These are phyloP conservation scores for Characodon lateralis DNA, from an alignment of 2,797 vertebrate genomes.

Conservation along the genomic window DNA sequence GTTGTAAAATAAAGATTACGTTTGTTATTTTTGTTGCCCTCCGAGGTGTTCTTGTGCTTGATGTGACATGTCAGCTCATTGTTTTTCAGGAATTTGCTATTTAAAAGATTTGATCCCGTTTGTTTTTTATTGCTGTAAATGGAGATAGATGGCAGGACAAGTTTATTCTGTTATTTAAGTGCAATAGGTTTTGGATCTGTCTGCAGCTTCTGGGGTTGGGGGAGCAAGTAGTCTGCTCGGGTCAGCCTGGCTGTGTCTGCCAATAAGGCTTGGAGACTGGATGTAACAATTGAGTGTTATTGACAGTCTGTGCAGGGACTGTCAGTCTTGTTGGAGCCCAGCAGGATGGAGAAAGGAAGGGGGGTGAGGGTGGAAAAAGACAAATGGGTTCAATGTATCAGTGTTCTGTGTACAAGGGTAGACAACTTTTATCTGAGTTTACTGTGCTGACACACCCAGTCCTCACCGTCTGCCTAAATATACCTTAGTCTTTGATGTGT, in stretches of 20 bases:
- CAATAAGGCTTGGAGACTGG: slow-evolving; percentile 65
- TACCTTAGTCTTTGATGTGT: slow-evolving; percentile 72
- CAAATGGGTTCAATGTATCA: slow-evolving; percentile 57
- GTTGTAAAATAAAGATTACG: slow-evolving; percentile 50
- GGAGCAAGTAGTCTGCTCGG: slow-evolving; percentile 53
- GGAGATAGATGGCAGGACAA: not conserved
- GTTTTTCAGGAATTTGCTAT: not conserved
- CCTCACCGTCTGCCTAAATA: slow-evolving; percentile 24
- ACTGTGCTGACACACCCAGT: slow-evolving; percentile 41
- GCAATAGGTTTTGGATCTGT: slow-evolving; percentile 24
- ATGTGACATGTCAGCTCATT: not conserved
- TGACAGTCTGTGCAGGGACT: slow-evolving; percentile 69
- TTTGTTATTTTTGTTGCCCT: not conserved
- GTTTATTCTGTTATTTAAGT: not conserved
- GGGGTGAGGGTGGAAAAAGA: slow-evolving; percentile 18
- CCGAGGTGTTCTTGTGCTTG: slow-evolving; percentile 26
- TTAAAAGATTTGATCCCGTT: not conserved
- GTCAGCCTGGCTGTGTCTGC: slow-evolving; percentile 71
- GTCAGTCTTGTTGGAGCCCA: slow-evolving; percentile 77
- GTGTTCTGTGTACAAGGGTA: slow-evolving; percentile 66
- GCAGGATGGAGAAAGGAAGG: slow-evolving; percentile 36
- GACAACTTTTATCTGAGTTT: slow-evolving; percentile 74
- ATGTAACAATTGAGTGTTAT: slow-evolving; percentile 80
- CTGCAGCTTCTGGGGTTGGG: slow-evolving; percentile 17
- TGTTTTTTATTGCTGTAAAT: not conserved